Evolutionary conservation across 2,888 invertebrate genomes (phyloP), one percentile per base, ranked within the genome.

Genomic region (Adelognathus sp.): DNA sequence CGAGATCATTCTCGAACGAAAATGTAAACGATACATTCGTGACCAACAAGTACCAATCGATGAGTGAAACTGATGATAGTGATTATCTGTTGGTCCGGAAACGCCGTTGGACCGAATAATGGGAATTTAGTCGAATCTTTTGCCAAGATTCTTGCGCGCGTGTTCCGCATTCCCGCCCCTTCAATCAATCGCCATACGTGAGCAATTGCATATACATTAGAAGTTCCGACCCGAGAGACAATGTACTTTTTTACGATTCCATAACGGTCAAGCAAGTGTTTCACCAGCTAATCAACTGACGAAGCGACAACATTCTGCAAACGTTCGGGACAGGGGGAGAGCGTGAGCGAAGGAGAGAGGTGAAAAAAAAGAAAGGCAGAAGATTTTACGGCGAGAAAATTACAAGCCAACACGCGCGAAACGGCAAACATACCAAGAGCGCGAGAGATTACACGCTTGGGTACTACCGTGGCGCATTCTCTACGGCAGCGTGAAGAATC

Each of bases 391-490:
- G 71, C 44, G 71, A 63, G 71, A 78, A 82, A 82, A 82, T 81
- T 80, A 81, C 70, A 80, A 79, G 81, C 46, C 71, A 70, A 73
- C 75, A 79, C 66, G 75, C 61, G 80, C 76, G 79, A 81, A 82
- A 82, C 71, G 70, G 81, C 79, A 76, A 76, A 82, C 74, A 80
- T 73, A 71, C 74, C 56, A 56, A 76, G 76, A 79, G 66, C 54
- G 46, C 71, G 72, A 56, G 79, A 75, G 67, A 80, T 80, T 79
- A 79, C 71, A 80, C 74, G 74, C 60, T 71, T 67, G 56, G 79
- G 36, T 67, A 80, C 80, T 79, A 71, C 79, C 79, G 79, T 72
- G 56, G 78, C 46, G 64, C 75, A 79, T 79, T 79, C 66, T 79
- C 75, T 71, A 36, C 79, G 71, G 75, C 71, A 71, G 79, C 79